Evolutionary conservation across 2,888 invertebrate species (phyloP), one percentile per base, ranked within the genome.

Genomic region (Linhomoeus sp.): DNA sequence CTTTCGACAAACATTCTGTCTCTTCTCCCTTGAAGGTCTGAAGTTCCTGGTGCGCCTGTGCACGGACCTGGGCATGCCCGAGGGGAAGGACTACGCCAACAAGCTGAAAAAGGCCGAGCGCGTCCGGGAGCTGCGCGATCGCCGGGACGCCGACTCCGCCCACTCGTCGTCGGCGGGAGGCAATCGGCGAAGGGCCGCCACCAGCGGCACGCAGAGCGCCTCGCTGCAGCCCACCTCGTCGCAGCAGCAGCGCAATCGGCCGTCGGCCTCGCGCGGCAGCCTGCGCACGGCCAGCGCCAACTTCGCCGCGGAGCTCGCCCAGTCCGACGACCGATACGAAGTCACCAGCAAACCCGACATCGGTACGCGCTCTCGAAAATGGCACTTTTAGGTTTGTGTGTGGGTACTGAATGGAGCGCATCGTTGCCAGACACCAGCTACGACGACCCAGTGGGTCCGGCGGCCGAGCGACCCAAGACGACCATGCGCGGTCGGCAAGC

Each of bases 51-150:
- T 86, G n/a, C 76, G 84, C 55, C 68, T 90, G 44, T 81, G 84
- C 61, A 80, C 79, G 35, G 87, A 88, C 63, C 74, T 92, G 59
- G 90, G 90, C 0, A 74, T 92, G 61, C 76, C 81, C 37, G 92
- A 94, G 62, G 80, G 85, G 0, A 78, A 81, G 52, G 77, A 80
- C 22, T 92, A 88, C 70, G 75, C 78, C 1, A 70, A 77, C 35
- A 86, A 87, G 62, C 71, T 90, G 63, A 81, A 84, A 52, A 68
- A 68, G 51, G 61, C 66, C 22, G 56, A 56, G 37, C 48, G 49
- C 24, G 50, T 56, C 36, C 45, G 49, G 38, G 52, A 51, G 26
- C 48, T 56, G 35, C 49, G 55, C 19, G 52, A 55, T 22, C 24
- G 41, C 15, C 49, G 56, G 23, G 57, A 58, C 25, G 50, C 53